Evolutionary conservation across 2,888 invertebrate genomes (phyloP).

Genomic region (Patella pellucida): DNA sequence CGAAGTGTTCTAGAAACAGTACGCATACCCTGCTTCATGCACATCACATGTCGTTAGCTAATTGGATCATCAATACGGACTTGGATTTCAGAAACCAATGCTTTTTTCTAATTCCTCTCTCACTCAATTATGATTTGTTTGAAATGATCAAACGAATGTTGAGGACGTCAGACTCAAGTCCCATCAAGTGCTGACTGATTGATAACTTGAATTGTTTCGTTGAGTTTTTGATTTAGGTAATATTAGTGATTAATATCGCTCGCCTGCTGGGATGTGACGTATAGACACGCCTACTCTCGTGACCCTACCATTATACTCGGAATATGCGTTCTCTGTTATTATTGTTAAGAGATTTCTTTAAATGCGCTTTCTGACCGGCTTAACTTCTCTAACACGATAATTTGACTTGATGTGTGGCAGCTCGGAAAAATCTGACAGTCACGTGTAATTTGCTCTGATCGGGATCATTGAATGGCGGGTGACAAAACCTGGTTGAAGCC

Average conservation of each 20-base stretch:
- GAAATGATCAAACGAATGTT: too few species aligned
- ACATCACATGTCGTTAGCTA: too few species aligned
- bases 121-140: too few species aligned
- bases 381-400: slow-evolving; percentile 3
- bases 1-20: too few species aligned
- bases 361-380: neutral
- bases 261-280: neutral
- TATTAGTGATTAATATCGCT: neutral
- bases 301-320: neutral
- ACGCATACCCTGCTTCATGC: too few species aligned
- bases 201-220: slow-evolving; percentile 1
- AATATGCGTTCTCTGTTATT: neutral
- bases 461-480: neutral
- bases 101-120: too few species aligned
- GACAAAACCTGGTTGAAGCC: too few species aligned
- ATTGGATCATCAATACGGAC: too few species aligned
- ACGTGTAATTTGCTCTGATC: slow-evolving; percentile 1
- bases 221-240: neutral
- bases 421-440: slow-evolving; percentile 4
- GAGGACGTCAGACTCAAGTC: too few species aligned
- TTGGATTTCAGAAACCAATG: too few species aligned
- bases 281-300: neutral
- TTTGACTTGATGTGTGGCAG: slow-evolving; percentile 2
- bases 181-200: neutral
- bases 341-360: neutral